Conservation (phyloP, 2,888 invertebrate genomes). For the Thymelicus acteon region DNA sequence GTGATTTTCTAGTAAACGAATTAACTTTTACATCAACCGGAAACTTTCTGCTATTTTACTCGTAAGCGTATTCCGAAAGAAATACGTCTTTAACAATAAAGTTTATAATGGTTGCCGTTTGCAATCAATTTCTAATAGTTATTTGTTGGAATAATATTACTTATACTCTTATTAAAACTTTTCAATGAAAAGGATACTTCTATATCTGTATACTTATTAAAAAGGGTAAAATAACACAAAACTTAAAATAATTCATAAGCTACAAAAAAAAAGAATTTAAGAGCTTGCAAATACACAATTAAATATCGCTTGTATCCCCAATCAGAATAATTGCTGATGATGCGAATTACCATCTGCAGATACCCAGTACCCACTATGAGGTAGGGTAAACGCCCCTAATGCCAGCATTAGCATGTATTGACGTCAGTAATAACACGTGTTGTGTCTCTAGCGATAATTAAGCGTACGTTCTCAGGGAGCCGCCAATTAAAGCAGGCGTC, state of each 20-base stretch:
- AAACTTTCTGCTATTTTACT: not conserved
- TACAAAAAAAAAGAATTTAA: not conserved
- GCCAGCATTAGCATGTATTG: slow-evolving; percentile 55
- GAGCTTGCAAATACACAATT: slow-evolving; percentile 2
- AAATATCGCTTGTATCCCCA: slow-evolving; percentile 43
- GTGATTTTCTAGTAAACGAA: not conserved
- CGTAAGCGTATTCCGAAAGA: too few relatives aligned
- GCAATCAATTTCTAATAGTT: too few relatives aligned
- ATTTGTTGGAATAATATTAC: not conserved
- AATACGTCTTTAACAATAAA: too few relatives aligned
- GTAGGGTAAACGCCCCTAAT: slow-evolving; percentile 66
- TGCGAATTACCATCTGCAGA: slow-evolving; percentile 61
- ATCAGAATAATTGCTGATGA: slow-evolving; percentile 54
- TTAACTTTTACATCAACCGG: not conserved
- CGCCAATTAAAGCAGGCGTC: slow-evolving; percentile 66
- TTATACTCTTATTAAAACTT: too few relatives aligned
- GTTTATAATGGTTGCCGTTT: too few relatives aligned
- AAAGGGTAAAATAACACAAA: not conserved
- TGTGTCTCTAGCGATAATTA: slow-evolving; percentile 60
- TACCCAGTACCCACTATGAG: slow-evolving; percentile 48
- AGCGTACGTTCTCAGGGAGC: slow-evolving; percentile 62
- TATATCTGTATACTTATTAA: too few relatives aligned
- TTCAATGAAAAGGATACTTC: too few relatives aligned
- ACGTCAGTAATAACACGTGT: slow-evolving; percentile 68
- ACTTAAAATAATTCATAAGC: too few relatives aligned